Conservation (phyloP, 1,140 invertebrate species). For the Drosophila busckii region DNA sequence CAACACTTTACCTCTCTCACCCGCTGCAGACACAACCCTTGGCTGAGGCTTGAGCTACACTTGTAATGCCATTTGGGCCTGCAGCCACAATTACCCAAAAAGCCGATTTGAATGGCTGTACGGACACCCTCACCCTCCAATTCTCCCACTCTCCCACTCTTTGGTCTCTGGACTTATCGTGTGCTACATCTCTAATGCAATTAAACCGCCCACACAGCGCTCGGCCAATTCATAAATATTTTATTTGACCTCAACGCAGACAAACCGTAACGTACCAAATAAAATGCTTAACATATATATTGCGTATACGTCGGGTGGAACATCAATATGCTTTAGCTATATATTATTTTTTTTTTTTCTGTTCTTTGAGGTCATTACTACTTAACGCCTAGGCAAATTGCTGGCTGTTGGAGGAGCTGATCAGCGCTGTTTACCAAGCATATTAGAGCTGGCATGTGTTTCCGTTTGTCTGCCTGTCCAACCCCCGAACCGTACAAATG, state of each 20-base stretch:
- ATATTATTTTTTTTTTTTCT: too few species aligned
- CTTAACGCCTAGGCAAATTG: slow-evolving; percentile 71
- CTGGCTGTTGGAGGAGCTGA: slow-evolving; percentile 9
- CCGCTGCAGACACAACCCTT: neutral
- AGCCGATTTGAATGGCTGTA: slow-evolving; percentile 56
- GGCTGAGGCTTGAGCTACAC: slow-evolving; percentile 7
- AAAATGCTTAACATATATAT: slow-evolving; percentile 31
- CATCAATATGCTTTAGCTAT: slow-evolving; percentile 55
- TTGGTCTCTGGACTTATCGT: slow-evolving; percentile 46
- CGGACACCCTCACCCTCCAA: neutral
- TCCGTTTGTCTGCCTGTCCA: slow-evolving; percentile 42
- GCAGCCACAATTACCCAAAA: slow-evolving; percentile 74
- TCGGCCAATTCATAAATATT: slow-evolving; percentile 74
- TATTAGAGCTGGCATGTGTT: slow-evolving; percentile 61
- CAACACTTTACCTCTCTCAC: slow-evolving; percentile 4
- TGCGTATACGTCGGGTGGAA: slow-evolving; percentile 55
- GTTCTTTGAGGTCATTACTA: slow-evolving; percentile 66
- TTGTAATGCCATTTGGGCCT: slow-evolving; percentile 65
- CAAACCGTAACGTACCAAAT: slow-evolving; percentile 10
- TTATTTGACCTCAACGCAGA: slow-evolving; percentile 61
- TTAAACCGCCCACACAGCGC: slow-evolving; percentile 58
- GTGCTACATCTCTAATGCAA: slow-evolving; percentile 62
- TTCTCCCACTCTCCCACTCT: neutral
- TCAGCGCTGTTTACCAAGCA: slow-evolving; percentile 42
- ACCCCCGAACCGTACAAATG: slow-evolving; percentile 33